Evolutionary conservation across 1,140 invertebrate species (phyloP).

Genomic region (Cyclina sinensis): DNA sequence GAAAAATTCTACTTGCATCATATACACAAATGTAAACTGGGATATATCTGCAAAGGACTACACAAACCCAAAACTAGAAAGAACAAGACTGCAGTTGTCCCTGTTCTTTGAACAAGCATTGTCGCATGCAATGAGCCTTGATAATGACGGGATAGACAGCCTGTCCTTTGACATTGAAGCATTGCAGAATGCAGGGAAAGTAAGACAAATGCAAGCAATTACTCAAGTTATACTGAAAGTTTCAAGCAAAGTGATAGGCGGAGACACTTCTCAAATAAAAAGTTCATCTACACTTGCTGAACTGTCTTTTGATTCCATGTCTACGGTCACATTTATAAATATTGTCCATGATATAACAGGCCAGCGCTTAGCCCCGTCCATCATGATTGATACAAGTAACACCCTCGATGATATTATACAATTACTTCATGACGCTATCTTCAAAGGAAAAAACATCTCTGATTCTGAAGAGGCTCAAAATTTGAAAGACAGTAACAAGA

Average conservation of each 20-base stretch:
- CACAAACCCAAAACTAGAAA: background rate
- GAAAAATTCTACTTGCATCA: slow-evolving; percentile 12
- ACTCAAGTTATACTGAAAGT: background rate
- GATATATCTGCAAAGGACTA: slow-evolving; percentile 40
- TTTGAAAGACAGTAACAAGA: background rate
- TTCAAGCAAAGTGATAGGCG: background rate
- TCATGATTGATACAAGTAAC: background rate
- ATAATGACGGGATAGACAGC: background rate
- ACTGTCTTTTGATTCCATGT: slow-evolving; percentile 36
- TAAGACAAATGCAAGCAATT: background rate
- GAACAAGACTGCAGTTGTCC: background rate
- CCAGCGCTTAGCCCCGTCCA: background rate
- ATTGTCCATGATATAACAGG: background rate
- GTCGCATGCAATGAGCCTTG: background rate
- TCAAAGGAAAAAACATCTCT: background rate
- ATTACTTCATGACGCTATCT: background rate
- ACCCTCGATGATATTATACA: background rate
- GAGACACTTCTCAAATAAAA: background rate
- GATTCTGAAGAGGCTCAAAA: background rate
- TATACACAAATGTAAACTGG: slow-evolving; percentile 60
- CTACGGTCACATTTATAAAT: slow-evolving; percentile 8
- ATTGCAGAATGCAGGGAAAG: background rate
- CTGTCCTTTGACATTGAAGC: slow-evolving; percentile 5
- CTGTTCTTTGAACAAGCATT: slow-evolving; percentile 7
- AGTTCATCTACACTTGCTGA: background rate